These are phyloP conservation scores for Paramormyrops kingsleyae DNA, from an alignment of 2,113 vertebrate genomes.

Conservation along the genomic window DNA sequence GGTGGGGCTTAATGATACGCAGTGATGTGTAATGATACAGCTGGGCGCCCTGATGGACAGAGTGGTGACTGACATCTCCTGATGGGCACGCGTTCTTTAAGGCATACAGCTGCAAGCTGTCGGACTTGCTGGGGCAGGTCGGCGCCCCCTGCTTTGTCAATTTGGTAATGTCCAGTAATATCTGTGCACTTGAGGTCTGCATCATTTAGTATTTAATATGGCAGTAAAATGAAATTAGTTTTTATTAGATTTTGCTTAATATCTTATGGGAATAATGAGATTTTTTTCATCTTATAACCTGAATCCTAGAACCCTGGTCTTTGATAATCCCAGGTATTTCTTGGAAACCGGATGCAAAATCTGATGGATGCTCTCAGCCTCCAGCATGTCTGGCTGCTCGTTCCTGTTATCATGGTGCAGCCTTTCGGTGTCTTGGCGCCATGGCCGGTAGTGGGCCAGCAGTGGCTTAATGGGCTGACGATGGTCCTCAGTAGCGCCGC, in stretches of 20 bases:
- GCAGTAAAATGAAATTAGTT: not conserved
- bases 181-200: not conserved
- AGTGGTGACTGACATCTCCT: not conserved
- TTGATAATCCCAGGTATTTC: not conserved
- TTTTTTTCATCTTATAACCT: not conserved
- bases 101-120: not conserved
- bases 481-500: not conserved
- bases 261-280: not conserved
- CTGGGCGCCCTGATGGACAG: not conserved
- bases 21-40: not conserved
- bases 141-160: not conserved
- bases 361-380: not conserved
- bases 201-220: not conserved
- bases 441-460: not conserved
- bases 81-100: not conserved
- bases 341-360: not conserved
- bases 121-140: not conserved
- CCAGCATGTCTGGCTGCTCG: not conserved
- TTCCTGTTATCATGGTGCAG: not conserved
- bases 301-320: not conserved
- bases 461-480: not conserved
- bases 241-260: not conserved
- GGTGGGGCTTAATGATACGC: not conserved
- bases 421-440: not conserved
- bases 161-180: not conserved